phyloP scores from a whole-genome alignment of 2,888 invertebrate species.

The Euproctis similis region DNA sequence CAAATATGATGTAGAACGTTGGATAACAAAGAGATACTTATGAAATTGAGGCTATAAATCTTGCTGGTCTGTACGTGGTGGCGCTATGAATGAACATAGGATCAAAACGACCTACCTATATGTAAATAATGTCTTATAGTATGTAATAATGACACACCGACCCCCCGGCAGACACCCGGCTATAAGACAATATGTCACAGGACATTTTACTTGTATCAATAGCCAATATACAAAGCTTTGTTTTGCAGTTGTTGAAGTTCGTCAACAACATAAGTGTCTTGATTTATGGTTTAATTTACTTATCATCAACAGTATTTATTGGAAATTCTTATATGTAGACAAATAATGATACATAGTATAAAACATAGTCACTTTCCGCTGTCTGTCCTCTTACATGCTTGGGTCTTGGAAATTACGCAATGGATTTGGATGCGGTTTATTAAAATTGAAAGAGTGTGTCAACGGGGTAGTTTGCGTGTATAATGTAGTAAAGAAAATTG shows the following conservation, averaged over 20 bases:
- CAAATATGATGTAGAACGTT: conserved; percentile 58
- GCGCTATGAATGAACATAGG: conserved; percentile 61
- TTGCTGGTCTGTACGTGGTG: conserved; percentile 42
- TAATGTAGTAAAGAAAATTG: too few relatives aligned
- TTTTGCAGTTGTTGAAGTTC: conserved; percentile 18
- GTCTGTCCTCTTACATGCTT: too few relatives aligned
- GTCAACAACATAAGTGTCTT: conserved; percentile 2
- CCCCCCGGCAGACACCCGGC: conserved; percentile 43
- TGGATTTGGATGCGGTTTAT: too few relatives aligned
- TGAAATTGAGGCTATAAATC: conserved; percentile 74
- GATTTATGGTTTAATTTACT: too few relatives aligned
- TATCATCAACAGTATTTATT: too few relatives aligned
- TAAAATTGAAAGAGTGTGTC: too few relatives aligned
- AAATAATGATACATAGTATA: too few relatives aligned
- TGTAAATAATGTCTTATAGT: conserved; percentile 68
- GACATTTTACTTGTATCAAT: conserved; percentile 45
- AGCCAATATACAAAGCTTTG: conserved; percentile 33
- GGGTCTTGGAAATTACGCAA: too few relatives aligned
- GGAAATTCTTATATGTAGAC: too few relatives aligned
- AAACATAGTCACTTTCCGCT: too few relatives aligned
- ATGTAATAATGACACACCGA: conserved; percentile 29
- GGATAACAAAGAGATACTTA: conserved; percentile 73
- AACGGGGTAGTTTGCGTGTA: too few relatives aligned
- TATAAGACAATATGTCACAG: conserved; percentile 61
- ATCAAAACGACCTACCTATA: conserved; percentile 67